Conservation (phyloP, 1,140 invertebrate genomes). For the Heliconius hermathena region DNA sequence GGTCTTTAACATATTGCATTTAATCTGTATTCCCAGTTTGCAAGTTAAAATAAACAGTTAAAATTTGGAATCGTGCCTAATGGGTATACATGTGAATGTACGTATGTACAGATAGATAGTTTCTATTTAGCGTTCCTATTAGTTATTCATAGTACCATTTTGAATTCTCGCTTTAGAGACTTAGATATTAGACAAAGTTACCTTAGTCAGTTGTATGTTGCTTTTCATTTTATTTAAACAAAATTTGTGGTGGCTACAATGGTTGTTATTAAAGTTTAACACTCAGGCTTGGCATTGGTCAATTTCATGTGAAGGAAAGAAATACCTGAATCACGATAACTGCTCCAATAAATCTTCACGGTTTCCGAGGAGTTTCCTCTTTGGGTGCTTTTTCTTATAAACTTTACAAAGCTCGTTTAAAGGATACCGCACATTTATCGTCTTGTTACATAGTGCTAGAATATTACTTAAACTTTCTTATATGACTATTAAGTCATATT, state of each 20-base stretch:
- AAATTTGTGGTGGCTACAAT: neutral
- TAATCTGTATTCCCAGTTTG: constrained; percentile 10
- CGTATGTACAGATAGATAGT: neutral
- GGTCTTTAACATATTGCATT: constrained; percentile 9
- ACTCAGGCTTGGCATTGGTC: constrained; percentile 24
- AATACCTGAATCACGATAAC: constrained; percentile 35
- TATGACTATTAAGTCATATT: neutral
- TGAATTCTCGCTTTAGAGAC: neutral
- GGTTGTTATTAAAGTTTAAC: constrained; percentile 19
- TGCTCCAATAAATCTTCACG: constrained; percentile 35
- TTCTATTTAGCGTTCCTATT: constrained; percentile 10
- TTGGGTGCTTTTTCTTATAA: constrained; percentile 23
- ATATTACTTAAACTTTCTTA: neutral
- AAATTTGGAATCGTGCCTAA: constrained; percentile 12
- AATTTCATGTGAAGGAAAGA: constrained; percentile 30
- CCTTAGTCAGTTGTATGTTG: neutral
- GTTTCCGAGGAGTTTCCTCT: constrained; percentile 32
- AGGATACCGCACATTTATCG: constrained; percentile 16
- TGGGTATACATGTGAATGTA: neutral
- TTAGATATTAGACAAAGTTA: neutral
- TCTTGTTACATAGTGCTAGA: neutral
- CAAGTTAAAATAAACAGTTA: constrained; percentile 14
- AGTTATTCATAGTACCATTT: neutral
- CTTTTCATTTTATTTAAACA: neutral
- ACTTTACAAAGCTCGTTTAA: constrained; percentile 16